Conservation (phyloP, 2,797 vertebrate genomes). For the Apogon hyalosoma region DNA sequence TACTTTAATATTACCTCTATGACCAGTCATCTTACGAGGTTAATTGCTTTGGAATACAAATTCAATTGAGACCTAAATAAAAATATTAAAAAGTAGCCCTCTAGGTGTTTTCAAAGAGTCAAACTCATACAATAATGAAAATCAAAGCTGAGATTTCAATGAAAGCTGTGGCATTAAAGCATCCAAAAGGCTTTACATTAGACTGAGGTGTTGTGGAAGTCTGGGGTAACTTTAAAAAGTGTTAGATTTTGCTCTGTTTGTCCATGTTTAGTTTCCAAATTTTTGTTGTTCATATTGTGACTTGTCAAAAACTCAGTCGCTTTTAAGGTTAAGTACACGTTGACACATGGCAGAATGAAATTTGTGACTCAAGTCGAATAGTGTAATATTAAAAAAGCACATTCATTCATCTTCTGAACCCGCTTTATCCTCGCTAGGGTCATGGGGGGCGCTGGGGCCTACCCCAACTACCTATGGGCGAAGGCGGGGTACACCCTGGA, state of each 20-base stretch:
- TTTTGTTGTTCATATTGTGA: too few species aligned
- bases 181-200: background rate
- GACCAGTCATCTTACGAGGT: background rate
- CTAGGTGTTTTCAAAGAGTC: background rate
- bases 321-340: too few species aligned
- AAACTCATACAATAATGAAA: conserved; percentile 1
- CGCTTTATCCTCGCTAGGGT: too few species aligned
- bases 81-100: conserved; percentile 3
- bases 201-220: background rate
- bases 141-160: background rate
- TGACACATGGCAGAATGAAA: too few species aligned
- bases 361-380: too few species aligned
- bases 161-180: background rate
- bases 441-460: too few species aligned
- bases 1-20: conserved; percentile 3
- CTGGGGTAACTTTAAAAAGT: background rate
- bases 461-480: too few species aligned
- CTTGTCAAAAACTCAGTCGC: too few species aligned
- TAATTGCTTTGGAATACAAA: conserved; percentile 4
- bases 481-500: too few species aligned
- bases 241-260: background rate
- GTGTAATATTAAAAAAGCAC: too few species aligned
- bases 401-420: too few species aligned
- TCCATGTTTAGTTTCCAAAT: background rate
- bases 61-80: background rate